These are phyloP conservation scores for Phymorhynchus buccinoides DNA, from an alignment of 1,140 invertebrate genomes.

Conservation along the genomic window DNA sequence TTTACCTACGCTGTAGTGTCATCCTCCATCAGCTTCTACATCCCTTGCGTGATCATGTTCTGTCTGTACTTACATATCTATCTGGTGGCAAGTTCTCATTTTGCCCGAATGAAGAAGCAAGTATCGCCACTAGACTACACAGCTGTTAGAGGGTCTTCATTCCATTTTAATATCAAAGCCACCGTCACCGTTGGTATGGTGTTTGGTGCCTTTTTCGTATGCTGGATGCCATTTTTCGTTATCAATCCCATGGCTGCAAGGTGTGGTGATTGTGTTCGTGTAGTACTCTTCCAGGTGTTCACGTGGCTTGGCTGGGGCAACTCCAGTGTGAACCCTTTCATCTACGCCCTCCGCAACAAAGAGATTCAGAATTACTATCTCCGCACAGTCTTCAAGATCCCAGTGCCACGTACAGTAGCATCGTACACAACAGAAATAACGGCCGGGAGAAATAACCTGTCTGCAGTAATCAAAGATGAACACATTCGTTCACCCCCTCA, in stretches of 20 bases:
- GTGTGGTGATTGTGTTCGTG: conserved; percentile 73
- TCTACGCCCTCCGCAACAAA: conserved; percentile 97
- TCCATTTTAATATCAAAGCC: conserved; percentile 84
- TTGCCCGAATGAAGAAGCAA: conserved; percentile 79
- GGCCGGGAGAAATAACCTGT: too few species aligned
- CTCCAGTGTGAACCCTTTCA: conserved; percentile 94
- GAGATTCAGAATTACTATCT: conserved; percentile 81
- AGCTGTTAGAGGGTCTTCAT: conserved; percentile 74
- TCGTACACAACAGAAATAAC: too few species aligned
- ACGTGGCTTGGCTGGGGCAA: conserved; percentile 97
- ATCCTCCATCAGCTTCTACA: conserved; percentile 80
- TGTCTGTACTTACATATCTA: conserved; percentile 98
- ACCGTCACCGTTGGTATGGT: conserved; percentile 96
- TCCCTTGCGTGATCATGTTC: conserved; percentile 96
- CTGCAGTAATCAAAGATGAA: too few species aligned
- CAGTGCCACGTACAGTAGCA: too few species aligned
- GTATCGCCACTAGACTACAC: conserved; percentile 93
- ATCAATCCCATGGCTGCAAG: conserved; percentile 72
- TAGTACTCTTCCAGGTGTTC: conserved; percentile 37
- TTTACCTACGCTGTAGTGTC: too few species aligned
- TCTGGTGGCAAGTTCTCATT: conserved; percentile 80
- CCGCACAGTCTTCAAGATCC: too few species aligned
- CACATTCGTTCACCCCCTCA: too few species aligned
- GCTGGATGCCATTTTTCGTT: conserved; percentile 98
- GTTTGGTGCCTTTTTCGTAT: conserved; percentile 97